A percentile compares a stretch with the other conserved stretches of the same genome.
These are phyloP conservation scores for Xyliphius kryptos DNA, from an alignment of 2,113 vertebrate species.

Conservation along the genomic window DNA sequence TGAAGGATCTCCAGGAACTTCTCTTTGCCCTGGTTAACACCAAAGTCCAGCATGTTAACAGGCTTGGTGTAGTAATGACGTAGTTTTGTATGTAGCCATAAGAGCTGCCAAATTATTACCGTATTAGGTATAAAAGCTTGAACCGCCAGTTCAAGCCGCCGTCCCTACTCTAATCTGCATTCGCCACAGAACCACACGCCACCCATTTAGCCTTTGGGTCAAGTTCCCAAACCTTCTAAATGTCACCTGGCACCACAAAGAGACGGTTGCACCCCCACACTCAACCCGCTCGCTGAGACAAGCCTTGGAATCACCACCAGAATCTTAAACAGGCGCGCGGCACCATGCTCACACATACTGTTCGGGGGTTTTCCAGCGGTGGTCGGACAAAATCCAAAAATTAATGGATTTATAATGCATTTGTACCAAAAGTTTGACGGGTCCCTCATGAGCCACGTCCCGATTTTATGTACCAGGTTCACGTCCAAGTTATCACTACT, in stretches of 20 bases:
- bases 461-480: no score
- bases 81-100: no score
- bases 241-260: slow-evolving; percentile 35
- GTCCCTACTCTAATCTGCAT: slow-evolving; percentile 1
- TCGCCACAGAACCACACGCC: slow-evolving; percentile 7
- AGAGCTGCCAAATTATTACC: not conserved
- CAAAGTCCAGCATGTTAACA: not conserved
- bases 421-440: no score
- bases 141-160: not conserved
- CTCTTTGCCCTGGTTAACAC: slow-evolving; percentile 77
- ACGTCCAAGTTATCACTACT: no score
- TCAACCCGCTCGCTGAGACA: slow-evolving; percentile 17
- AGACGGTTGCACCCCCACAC: slow-evolving; percentile 16
- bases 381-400: no score
- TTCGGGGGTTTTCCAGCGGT: no score
- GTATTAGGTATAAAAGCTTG: not conserved
- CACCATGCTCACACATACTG: no score
- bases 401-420: no score
- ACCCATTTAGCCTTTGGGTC: slow-evolving; percentile 22
- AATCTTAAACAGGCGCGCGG: slow-evolving; percentile 4
- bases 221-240: slow-evolving; percentile 28
- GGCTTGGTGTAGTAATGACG: not conserved
- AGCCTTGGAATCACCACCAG: not conserved
- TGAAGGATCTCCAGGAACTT: slow-evolving; percentile 82
- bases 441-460: no score